Percentiles rank a stretch among this genome's conserved stretches.
These are phyloP conservation scores for Ypsolopha scabrella DNA, from an alignment of 2,888 invertebrate species.

Conservation along the genomic window DNA sequence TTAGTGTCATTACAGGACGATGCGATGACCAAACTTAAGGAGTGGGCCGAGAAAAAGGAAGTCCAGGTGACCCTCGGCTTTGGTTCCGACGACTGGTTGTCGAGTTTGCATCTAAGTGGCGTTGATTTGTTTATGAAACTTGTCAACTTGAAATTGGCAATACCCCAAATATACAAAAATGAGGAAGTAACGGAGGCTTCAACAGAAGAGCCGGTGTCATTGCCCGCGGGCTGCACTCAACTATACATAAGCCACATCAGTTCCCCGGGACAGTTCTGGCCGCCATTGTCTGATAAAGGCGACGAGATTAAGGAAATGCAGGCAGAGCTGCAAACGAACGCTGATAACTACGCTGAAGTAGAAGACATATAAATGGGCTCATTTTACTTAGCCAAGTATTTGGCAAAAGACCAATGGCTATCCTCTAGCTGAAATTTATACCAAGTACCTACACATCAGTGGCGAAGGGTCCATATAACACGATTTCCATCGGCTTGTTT, in stretches of 20 bases:
- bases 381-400: slow-evolving; percentile 82
- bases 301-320: slow-evolving; percentile 72
- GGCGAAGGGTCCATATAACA: too few relatives aligned
- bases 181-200: slow-evolving; percentile 22
- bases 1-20: slow-evolving; percentile 69
- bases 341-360: slow-evolving; percentile 60
- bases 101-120: slow-evolving; percentile 60
- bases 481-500: too few relatives aligned
- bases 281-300: slow-evolving; percentile 73
- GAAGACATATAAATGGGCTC: slow-evolving; percentile 72
- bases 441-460: too few relatives aligned
- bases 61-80: too few relatives aligned
- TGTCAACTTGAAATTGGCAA: slow-evolving; percentile 46
- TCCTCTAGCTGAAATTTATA: too few relatives aligned
- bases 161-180: slow-evolving; percentile 29
- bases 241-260: slow-evolving; percentile 79
- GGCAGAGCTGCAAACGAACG: slow-evolving; percentile 72
- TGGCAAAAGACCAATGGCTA: slow-evolving; percentile 89
- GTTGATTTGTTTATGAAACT: slow-evolving; percentile 63
- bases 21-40: too few relatives aligned
- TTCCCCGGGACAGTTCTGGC: slow-evolving; percentile 81
- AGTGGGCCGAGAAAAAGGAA: too few relatives aligned
- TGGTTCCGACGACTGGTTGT: too few relatives aligned
- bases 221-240: slow-evolving; percentile 46
- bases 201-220: slow-evolving; percentile 31